Percentiles rank a stretch among this genome's conserved stretches.
phyloP scores from a whole-genome alignment of 2,797 vertebrate species.

The Staurois parvus region DNA sequence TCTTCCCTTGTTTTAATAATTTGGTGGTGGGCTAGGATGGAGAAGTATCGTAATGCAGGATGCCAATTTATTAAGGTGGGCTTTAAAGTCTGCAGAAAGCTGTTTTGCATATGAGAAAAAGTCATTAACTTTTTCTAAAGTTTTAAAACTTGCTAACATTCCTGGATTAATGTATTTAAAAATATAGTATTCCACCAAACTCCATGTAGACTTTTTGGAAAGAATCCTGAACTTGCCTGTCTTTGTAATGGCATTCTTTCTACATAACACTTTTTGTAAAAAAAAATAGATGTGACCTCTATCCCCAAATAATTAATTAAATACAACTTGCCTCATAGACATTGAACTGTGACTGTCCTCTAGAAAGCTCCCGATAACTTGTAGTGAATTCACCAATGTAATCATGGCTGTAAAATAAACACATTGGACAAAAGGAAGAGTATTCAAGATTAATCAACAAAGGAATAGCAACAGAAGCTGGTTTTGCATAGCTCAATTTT shows the following conservation, averaged over 20 bases:
- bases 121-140: too few species aligned
- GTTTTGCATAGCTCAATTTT: too few species aligned
- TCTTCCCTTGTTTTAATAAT: too few species aligned
- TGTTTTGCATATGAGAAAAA: too few species aligned
- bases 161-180: too few species aligned
- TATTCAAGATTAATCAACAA: background rate
- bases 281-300: background rate
- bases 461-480: background rate
- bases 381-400: constrained; percentile 98
- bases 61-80: too few species aligned
- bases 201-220: background rate
- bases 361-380: constrained; percentile 93
- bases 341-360: constrained; percentile 97
- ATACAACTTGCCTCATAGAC: constrained; percentile 89
- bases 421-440: background rate
- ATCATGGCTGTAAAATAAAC: constrained; percentile 84
- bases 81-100: too few species aligned
- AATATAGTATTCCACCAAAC: too few species aligned
- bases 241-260: background rate
- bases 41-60: too few species aligned
- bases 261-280: too few species aligned
- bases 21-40: too few species aligned
- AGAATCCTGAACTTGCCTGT: background rate
- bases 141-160: too few species aligned
- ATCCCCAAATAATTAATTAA: background rate